Evolutionary conservation across 2,113 vertebrate genomes (phyloP).

Genomic region (Tetrax tetrax): DNA sequence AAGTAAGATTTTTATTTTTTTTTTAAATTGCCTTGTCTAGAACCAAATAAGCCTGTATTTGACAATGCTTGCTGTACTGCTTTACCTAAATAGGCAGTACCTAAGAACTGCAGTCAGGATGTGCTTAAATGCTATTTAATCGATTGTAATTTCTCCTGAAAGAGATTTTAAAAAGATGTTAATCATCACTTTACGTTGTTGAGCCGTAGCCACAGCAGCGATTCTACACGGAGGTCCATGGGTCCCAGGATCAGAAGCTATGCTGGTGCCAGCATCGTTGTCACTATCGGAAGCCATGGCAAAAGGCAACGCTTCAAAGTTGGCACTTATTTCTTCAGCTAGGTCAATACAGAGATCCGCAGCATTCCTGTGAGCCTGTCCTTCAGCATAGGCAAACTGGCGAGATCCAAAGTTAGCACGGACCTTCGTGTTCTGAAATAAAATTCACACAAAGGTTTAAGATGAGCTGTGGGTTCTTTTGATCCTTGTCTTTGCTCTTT

Average conservation of each 20-base stretch:
- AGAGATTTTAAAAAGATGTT: background rate
- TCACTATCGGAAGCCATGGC: slow-evolving; percentile 99
- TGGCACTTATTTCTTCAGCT: slow-evolving; percentile 97
- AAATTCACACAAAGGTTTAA: background rate
- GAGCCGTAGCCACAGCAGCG: slow-evolving; percentile 88
- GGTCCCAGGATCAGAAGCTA: slow-evolving; percentile 91
- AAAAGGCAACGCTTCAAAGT: slow-evolving; percentile 96
- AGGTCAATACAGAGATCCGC: slow-evolving; percentile 94
- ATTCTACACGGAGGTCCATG: slow-evolving; percentile 95
- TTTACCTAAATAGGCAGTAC: background rate
- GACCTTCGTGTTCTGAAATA: slow-evolving; percentile 92
- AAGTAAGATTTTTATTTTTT: background rate
- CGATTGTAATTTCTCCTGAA: background rate
- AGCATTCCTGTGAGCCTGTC: slow-evolving; percentile 94
- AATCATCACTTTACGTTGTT: slow-evolving; percentile 83
- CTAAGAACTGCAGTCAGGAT: background rate
- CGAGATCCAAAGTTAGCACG: slow-evolving; percentile 94
- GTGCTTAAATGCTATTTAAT: background rate
- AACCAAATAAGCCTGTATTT: background rate
- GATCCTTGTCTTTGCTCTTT: background rate
- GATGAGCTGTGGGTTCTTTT: background rate
- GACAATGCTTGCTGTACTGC: background rate
- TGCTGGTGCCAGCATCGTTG: slow-evolving; percentile 94
- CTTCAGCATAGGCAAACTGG: slow-evolving; percentile 92
- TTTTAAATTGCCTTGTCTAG: background rate